Percentiles rank a stretch among this genome's conserved stretches.
Conservation (phyloP, 2,888 invertebrate species). For the Pandemis corylana region DNA sequence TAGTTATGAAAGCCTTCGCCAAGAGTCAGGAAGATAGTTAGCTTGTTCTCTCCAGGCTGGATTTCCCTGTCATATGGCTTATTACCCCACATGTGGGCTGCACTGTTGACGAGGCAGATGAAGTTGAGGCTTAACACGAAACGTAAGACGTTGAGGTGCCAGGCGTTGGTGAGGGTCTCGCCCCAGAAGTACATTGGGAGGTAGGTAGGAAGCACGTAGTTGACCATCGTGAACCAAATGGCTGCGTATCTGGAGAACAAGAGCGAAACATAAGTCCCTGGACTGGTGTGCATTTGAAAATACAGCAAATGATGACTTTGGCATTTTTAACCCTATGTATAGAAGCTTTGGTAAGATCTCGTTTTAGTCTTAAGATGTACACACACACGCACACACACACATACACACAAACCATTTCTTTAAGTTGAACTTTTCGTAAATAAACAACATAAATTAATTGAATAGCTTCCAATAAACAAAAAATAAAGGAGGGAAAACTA, state of each 20-base stretch:
- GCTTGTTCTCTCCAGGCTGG: slow-evolving; percentile 53
- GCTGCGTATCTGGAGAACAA: slow-evolving; percentile 83
- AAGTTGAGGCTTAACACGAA: slow-evolving; percentile 84
- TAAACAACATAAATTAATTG: too few species aligned
- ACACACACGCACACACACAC: too few species aligned
- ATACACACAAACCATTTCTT: too few species aligned
- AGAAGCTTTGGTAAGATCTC: too few species aligned
- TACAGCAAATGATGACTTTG: too few species aligned
- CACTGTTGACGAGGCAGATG: slow-evolving; percentile 88
- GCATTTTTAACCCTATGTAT: too few species aligned
- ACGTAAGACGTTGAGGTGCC: slow-evolving; percentile 77
- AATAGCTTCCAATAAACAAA: too few species aligned
- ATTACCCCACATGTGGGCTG: slow-evolving; percentile 83
- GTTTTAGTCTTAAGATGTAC: too few species aligned
- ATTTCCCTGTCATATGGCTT: slow-evolving; percentile 74
- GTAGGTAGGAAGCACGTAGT: slow-evolving; percentile 77
- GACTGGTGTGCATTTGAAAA: too few species aligned
- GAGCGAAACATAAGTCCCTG: too few species aligned
- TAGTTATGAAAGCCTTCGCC: slow-evolving; percentile 88
- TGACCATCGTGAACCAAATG: slow-evolving; percentile 85
- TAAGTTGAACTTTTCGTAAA: too few species aligned
- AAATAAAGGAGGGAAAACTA: too few species aligned
- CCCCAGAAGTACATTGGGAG: slow-evolving; percentile 86
- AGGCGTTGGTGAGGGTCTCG: slow-evolving; percentile 76
- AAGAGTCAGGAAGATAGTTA: slow-evolving; percentile 49